Base-by-base conservation (phyloP, 2,797 vertebrate genomes). In the Thripadectes ignobilis region DNA sequence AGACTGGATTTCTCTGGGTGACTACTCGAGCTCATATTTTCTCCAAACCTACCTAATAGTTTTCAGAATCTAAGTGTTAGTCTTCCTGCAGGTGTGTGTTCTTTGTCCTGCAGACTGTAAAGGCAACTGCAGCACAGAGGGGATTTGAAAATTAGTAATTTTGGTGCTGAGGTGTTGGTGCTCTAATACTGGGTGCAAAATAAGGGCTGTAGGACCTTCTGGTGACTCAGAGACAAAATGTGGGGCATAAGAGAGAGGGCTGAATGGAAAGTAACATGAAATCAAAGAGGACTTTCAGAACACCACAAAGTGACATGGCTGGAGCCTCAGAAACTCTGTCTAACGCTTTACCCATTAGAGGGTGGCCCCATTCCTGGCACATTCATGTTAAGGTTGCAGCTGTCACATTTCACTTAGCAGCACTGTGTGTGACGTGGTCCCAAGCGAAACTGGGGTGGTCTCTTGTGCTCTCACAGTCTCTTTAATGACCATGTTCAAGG, bases 401-500 rank as follows among this genome's bases (percentile, higher is more conserved):
- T 21, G 14, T 72, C 2, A 2, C 27, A 10, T 62, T 85, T 94
- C 24, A 20, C 51, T 57, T 61, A 69, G 39, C 27, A 38, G 52
- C 76, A 62, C 0, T 43, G 3, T 5, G 11, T 68, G 66, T 57
- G 45, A n/a, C 36, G 41, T 6, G 21, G 11, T 43, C 55, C 27
- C 45, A 38, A 5, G 18, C 0, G 5, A 74, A 77, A 57, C 41
- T 61, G 0, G 2, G 21, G 14, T 8, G 0, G 5, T n/a, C 7
- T 59, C 43, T 51, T 32, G 45, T 71, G 45, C 67, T 73, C 32
- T n/a, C 27, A 13, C 20, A 57, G 16, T 63, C 23, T 58, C 58
- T 89, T 48, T 45, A 26, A 62, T 27, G 36, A 61, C 12, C 3
- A 2, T 7, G 9, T 21, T 63, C 29, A 66, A 80, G 36, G 14